Evolutionary conservation across 2,797 vertebrate species (phyloP).

Genomic region (Intellagama lesueurii): DNA sequence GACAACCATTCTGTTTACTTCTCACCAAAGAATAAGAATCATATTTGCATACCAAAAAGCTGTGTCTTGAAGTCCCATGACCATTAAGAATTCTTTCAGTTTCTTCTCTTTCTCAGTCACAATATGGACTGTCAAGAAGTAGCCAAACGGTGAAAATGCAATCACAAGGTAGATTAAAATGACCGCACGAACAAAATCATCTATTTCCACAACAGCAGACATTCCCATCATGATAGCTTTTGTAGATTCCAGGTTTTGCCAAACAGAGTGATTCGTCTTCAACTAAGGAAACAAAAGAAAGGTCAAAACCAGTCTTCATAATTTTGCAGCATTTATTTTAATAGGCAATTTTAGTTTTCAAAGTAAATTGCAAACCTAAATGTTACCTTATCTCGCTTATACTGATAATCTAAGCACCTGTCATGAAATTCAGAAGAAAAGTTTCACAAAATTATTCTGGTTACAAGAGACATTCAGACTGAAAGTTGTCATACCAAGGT

Average conservation of each 20-base stretch:
- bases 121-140: conserved; percentile 94
- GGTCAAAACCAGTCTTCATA: not conserved
- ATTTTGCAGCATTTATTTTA: not conserved
- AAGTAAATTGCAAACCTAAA: not conserved
- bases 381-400: not conserved
- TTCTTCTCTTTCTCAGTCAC: conserved; percentile 95
- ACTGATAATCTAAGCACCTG: not conserved
- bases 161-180: conserved; percentile 96
- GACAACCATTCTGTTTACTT: fast-evolving
- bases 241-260: conserved; percentile 84
- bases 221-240: conserved; percentile 91
- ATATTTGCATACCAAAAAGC: conserved; percentile 90
- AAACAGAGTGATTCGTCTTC: conserved; percentile 88
- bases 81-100: conserved; percentile 94
- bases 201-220: conserved; percentile 88
- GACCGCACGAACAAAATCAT: conserved; percentile 90
- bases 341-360: not conserved
- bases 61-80: conserved; percentile 94
- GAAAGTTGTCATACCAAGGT: not conserved
- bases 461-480: not conserved
- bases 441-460: not conserved
- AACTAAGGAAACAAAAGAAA: conserved; percentile 76
- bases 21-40: fast-evolving
- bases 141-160: conserved; percentile 95
- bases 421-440: not conserved